Conservation (phyloP, 2,113 vertebrate species). For the Cyanoderma ruficeps region DNA sequence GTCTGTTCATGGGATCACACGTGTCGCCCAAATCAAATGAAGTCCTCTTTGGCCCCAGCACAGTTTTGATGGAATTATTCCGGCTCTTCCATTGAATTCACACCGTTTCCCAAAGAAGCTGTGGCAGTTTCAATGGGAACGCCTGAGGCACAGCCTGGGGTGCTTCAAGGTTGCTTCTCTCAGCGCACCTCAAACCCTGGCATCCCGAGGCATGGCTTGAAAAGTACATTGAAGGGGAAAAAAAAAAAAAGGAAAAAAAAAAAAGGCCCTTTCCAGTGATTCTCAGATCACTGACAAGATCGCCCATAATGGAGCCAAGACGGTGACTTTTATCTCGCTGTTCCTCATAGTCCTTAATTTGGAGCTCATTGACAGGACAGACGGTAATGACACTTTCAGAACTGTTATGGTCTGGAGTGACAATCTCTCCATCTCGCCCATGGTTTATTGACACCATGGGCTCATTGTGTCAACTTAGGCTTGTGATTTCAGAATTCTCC, state of each 20-base stretch:
- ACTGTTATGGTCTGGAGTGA: constrained; percentile 71
- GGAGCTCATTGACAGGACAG: constrained; percentile 74
- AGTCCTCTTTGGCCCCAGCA: not conserved
- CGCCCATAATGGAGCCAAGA: constrained; percentile 64
- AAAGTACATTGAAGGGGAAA: not conserved
- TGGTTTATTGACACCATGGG: constrained; percentile 70
- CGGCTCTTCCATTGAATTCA: constrained; percentile 28
- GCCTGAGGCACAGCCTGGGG: constrained; percentile 31
- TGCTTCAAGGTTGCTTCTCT: constrained; percentile 34
- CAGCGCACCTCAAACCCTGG: constrained; percentile 21
- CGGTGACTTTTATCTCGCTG: constrained; percentile 71
- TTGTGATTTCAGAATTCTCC: constrained; percentile 67
- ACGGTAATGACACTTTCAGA: constrained; percentile 74
- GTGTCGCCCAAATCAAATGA: constrained; percentile 35
- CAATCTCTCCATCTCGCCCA: constrained; percentile 67
- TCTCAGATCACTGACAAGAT: constrained; percentile 67
- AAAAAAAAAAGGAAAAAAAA: not conserved
- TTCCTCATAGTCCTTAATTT: constrained; percentile 64
- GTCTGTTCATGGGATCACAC: constrained; percentile 31
- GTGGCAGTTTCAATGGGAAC: constrained; percentile 31
- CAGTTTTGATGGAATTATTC: constrained; percentile 57
- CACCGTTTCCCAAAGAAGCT: constrained; percentile 33
- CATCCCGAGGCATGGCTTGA: constrained; percentile 26
- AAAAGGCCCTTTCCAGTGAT: constrained; percentile 19
- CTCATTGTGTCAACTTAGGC: constrained; percentile 73